phyloP scores from a whole-genome alignment of 2,113 vertebrate genomes.

The Sylvilagus bachmani region DNA sequence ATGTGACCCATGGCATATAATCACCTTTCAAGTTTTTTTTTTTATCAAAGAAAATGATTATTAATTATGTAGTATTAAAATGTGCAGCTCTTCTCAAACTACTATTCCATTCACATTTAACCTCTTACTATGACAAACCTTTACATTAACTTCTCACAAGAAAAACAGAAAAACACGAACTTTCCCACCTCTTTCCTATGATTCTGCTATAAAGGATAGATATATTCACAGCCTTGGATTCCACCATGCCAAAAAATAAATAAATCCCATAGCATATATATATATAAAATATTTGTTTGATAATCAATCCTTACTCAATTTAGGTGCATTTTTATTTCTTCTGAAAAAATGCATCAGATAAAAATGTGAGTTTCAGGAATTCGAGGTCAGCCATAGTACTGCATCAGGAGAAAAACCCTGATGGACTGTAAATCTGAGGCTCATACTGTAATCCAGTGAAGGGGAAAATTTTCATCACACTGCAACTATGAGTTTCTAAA shows the following conservation, averaged over 20 bases:
- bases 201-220: constrained; percentile 6
- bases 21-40: constrained; percentile 19
- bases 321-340: background rate
- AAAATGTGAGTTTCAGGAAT: constrained; percentile 40
- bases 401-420: background rate
- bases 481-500: background rate
- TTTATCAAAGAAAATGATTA: background rate
- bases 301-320: constrained; percentile 10
- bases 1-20: background rate
- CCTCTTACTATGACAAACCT: constrained; percentile 14
- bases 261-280: background rate
- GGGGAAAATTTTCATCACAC: background rate
- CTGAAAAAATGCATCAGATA: background rate
- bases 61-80: constrained; percentile 3
- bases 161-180: background rate
- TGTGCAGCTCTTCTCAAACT: background rate
- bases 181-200: background rate
- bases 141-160: constrained; percentile 24
- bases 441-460: background rate
- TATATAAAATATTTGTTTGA: background rate
- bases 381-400: background rate
- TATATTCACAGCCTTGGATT: background rate
- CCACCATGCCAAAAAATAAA: background rate
- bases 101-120: constrained; percentile 34
- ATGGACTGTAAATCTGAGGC: constrained; percentile 5